These are phyloP conservation scores for Porites divaricata DNA, from an alignment of 92 coral and sea anemone genomes.

Conservation along the genomic window DNA sequence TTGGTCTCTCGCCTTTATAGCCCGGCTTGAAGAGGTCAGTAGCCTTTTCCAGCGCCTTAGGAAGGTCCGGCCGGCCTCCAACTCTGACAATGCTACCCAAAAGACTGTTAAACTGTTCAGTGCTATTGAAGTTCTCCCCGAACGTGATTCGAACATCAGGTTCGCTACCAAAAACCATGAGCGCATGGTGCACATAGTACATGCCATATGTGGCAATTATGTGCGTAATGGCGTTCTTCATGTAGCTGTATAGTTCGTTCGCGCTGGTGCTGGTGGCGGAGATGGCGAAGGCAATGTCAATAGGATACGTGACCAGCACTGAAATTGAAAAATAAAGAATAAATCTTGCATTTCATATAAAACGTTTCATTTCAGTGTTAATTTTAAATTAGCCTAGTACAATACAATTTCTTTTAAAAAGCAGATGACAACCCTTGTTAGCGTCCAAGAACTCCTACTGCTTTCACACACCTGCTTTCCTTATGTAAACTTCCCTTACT, in stretches of 20 bases:
- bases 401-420: no score
- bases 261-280: slow-evolving; percentile 74
- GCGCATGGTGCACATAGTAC: slow-evolving; percentile 59
- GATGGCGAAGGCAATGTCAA: slow-evolving; percentile 75
- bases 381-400: no score
- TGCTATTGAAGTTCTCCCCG: slow-evolving; percentile 40
- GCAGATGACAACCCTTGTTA: no score
- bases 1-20: slow-evolving; percentile 64
- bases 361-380: no score
- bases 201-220: slow-evolving; percentile 66
- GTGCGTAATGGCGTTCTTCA: slow-evolving; percentile 71
- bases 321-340: background rate
- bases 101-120: slow-evolving; percentile 46
- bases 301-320: slow-evolving; percentile 30
- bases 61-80: slow-evolving; percentile 62
- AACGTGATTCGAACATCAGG: slow-evolving; percentile 48
- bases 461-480: no score
- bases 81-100: slow-evolving; percentile 51
- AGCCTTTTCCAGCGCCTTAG: slow-evolving; percentile 72
- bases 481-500: no score
- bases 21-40: slow-evolving; percentile 65
- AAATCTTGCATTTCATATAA: background rate
- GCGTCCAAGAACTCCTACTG: no score
- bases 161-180: slow-evolving; percentile 65
- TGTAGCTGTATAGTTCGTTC: slow-evolving; percentile 53